Evolutionary conservation across 2,888 invertebrate genomes (phyloP).

Genomic region (Synergus gifuensis): DNA sequence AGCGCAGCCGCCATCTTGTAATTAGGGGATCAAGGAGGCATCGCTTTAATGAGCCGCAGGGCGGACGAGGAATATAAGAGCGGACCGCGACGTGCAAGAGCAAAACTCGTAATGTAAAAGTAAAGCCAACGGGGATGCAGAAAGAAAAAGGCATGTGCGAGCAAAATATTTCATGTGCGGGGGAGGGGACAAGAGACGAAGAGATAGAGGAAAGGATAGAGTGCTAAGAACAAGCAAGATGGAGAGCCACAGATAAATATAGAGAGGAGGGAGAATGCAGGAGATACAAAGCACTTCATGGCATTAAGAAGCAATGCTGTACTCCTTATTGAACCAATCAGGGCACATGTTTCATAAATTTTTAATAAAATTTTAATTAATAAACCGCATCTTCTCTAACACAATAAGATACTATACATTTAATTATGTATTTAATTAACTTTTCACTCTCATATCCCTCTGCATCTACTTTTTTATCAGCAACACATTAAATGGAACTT

Average conservation of each 20-base stretch:
- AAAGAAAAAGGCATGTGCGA: constrained; percentile 58
- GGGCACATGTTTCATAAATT: neutral
- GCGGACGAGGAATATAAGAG: constrained; percentile 56
- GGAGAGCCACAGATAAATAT: constrained; percentile 18
- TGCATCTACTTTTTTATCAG: neutral
- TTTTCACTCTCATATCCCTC: neutral
- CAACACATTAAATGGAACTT: too few species aligned
- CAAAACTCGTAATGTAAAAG: constrained; percentile 61
- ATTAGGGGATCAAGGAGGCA: constrained; percentile 75
- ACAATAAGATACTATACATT: neutral
- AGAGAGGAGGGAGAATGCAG: constrained; percentile 13
- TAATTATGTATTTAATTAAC: neutral
- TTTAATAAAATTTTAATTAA: neutral
- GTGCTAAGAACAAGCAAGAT: constrained; percentile 29
- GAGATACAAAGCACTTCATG: constrained; percentile 21
- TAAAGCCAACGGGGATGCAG: constrained; percentile 54
- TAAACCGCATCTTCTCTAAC: neutral
- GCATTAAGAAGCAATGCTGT: neutral
- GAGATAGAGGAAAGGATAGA: constrained; percentile 48
- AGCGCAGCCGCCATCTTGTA: constrained; percentile 75
- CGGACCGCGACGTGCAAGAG: constrained; percentile 52
- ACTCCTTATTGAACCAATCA: neutral
- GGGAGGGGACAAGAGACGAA: constrained; percentile 42
- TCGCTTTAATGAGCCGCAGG: constrained; percentile 74
- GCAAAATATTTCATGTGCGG: constrained; percentile 67